These are phyloP conservation scores for Phylloscopus trochiloides DNA, from an alignment of 2,113 vertebrate genomes.

Conservation along the genomic window DNA sequence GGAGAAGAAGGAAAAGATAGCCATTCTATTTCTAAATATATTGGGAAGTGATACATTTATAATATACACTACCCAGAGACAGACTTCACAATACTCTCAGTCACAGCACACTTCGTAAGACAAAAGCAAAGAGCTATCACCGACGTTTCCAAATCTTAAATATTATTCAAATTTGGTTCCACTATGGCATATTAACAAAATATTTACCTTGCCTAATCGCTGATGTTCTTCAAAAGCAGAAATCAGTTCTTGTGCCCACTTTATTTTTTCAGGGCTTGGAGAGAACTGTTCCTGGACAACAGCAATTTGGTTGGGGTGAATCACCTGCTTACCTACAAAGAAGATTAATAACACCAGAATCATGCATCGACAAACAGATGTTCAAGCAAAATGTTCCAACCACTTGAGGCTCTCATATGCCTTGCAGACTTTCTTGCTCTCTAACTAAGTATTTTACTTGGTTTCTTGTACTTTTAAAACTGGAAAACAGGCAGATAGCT, in stretches of 20 bases:
- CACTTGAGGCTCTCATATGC: constrained; percentile 62
- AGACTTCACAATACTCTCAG: not conserved
- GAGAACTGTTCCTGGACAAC: constrained; percentile 95
- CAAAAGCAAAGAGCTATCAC: not conserved
- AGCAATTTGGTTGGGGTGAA: constrained; percentile 93
- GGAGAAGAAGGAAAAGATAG: not conserved
- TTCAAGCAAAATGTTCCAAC: constrained; percentile 73
- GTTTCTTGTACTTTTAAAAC: constrained; percentile 44
- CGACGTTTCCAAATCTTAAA: not conserved
- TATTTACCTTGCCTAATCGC: constrained; percentile 91
- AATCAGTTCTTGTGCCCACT: constrained; percentile 93
- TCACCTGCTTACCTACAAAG: constrained; percentile 94
- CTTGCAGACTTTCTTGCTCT: constrained; percentile 58
- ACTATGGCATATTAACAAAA: constrained; percentile 35
- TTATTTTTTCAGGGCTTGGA: constrained; percentile 86
- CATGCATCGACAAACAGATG: constrained; percentile 70
- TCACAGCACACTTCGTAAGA: not conserved
- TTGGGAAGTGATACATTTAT: not conserved
- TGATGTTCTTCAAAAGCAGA: constrained; percentile 91
- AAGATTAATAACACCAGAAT: constrained; percentile 70
- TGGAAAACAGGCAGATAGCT: not conserved
- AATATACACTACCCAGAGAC: not conserved
- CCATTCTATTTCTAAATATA: not conserved
- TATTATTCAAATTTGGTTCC: not conserved
- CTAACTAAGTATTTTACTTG: constrained; percentile 63